Evolutionary conservation across 92 coral and sea anemone genomes (phyloP).

Genomic region (Montipora capitata): DNA sequence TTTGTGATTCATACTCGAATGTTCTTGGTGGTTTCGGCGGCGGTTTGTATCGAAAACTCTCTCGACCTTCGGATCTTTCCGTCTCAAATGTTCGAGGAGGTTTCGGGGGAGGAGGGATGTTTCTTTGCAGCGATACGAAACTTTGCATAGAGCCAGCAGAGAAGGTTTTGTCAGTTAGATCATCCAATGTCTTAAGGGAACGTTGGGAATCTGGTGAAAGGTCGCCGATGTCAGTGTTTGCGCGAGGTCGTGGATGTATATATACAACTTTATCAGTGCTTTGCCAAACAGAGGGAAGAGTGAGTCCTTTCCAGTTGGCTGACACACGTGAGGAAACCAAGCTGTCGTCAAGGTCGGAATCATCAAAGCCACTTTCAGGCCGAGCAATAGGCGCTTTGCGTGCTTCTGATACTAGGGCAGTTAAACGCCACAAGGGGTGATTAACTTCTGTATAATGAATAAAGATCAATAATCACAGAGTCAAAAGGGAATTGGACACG

Average conservation of each 20-base stretch:
- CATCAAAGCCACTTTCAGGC: constrained; percentile 91
- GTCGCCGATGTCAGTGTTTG: constrained; percentile 56
- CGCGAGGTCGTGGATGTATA: constrained; percentile 64
- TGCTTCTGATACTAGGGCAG: constrained; percentile 62
- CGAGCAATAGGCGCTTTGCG: constrained; percentile 88
- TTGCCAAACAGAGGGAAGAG: constrained; percentile 78
- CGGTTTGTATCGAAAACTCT: constrained; percentile 70
- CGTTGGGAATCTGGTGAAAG: constrained; percentile 49
- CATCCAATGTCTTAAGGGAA: constrained; percentile 7
- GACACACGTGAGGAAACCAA: constrained; percentile 74
- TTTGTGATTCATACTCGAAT: constrained; percentile 76
- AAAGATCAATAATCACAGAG: neutral
- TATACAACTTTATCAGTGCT: constrained; percentile 75
- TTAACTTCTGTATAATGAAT: constrained; percentile 17
- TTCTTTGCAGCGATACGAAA: constrained; percentile 27
- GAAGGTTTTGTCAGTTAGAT: neutral
- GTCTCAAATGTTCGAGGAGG: constrained; percentile 94
- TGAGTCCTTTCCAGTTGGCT: constrained; percentile 80
- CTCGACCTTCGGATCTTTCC: constrained; percentile 64
- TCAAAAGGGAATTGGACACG: neutral
- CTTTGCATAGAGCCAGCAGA: constrained; percentile 41
- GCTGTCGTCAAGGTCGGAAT: constrained; percentile 84
- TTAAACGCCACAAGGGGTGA: constrained; percentile 47
- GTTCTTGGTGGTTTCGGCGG: constrained; percentile 94
- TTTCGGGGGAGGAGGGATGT: constrained; percentile 78